Conservation (phyloP, 2,113 vertebrate species). For the Thalassarche chlororhynchos region DNA sequence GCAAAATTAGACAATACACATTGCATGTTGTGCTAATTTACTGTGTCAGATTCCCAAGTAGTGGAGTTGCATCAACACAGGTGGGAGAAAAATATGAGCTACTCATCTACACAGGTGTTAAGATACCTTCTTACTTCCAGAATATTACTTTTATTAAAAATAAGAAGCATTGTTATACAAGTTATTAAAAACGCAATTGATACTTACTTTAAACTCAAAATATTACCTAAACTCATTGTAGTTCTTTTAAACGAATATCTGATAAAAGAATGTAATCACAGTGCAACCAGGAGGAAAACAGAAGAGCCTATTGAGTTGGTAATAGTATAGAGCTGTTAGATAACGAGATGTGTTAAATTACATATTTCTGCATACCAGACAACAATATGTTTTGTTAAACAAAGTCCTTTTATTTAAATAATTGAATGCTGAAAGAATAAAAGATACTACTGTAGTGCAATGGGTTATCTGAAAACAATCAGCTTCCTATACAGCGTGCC, state of each 20-base stretch:
- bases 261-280: conserved; percentile 12
- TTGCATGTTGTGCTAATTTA: not conserved
- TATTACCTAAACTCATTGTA: not conserved
- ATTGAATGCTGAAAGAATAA: not conserved
- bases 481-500: not conserved
- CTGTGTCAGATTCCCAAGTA: not conserved
- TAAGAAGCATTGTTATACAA: not conserved
- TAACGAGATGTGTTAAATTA: conserved; percentile 8
- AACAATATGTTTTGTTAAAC: conserved; percentile 9
- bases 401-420: not conserved
- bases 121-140: not conserved
- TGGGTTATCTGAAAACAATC: not conserved
- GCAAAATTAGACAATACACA: too few relatives aligned
- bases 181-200: conserved; percentile 11
- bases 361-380: not conserved
- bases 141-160: not conserved
- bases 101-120: not conserved
- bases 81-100: not conserved
- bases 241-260: conserved; percentile 1
- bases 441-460: not conserved
- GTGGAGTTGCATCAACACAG: not conserved
- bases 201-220: conserved; percentile 2
- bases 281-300: conserved; percentile 3
- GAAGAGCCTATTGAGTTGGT: not conserved
- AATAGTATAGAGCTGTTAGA: not conserved